These are phyloP conservation scores for Xerus inauris DNA, from an alignment of 2,113 vertebrate species.

Conservation along the genomic window DNA sequence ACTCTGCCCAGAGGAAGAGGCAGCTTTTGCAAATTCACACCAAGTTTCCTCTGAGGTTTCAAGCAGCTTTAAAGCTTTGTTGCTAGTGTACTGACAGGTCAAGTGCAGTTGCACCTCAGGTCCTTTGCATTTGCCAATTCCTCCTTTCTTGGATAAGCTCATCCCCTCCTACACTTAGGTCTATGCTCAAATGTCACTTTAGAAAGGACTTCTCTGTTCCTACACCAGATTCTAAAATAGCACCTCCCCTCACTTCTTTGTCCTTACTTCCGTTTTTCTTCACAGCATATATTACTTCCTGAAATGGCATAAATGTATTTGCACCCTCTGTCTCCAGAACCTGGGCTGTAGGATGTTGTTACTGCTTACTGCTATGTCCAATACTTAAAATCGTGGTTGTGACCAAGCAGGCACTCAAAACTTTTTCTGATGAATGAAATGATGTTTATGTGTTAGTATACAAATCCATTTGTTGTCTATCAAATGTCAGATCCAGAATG, in stretches of 20 bases:
- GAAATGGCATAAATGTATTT: not conserved
- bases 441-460: not conserved
- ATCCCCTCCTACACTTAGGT: not conserved
- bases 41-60: not conserved
- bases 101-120: not conserved
- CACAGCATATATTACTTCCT: not conserved
- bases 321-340: not conserved
- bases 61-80: not conserved
- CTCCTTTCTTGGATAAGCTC: not conserved
- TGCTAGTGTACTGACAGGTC: not conserved
- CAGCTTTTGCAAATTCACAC: not conserved
- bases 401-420: not conserved
- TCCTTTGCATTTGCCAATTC: rapidly evolving
- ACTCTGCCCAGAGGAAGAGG: not conserved
- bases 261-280: not conserved
- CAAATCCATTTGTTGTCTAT: not conserved
- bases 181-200: not conserved
- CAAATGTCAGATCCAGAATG: not conserved
- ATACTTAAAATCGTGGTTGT: not conserved
- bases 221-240: not conserved
- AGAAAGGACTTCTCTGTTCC: not conserved
- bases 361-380: not conserved
- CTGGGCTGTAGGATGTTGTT: not conserved
- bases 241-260: not conserved
- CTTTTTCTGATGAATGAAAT: not conserved